These are phyloP conservation scores for Beaufortia kweichowensis DNA, from an alignment of 2,113 vertebrate genomes.

Conservation along the genomic window DNA sequence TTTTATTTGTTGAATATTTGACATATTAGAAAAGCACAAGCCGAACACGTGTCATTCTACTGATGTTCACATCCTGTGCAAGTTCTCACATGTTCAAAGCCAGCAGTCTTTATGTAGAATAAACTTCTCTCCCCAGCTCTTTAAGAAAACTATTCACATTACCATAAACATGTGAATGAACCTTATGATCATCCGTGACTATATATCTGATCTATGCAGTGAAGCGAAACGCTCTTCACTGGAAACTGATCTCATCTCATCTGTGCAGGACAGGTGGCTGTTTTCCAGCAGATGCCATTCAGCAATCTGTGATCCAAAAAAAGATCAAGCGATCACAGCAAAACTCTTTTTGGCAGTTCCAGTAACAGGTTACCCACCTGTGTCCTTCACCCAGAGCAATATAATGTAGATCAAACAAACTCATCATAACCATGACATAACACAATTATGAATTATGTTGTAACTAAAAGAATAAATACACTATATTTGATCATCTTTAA, in stretches of 20 bases:
- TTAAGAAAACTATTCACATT: slow-evolving; percentile 4
- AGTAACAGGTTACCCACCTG: slow-evolving; percentile 38
- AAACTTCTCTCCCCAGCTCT: slow-evolving; percentile 6
- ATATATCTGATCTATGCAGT: slow-evolving; percentile 51
- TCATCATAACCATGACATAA: too few relatives aligned
- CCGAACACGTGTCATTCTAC: too few relatives aligned
- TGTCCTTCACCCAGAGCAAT: slow-evolving; percentile 1
- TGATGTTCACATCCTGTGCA: not conserved
- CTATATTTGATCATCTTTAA: too few relatives aligned
- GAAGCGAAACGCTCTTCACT: not conserved
- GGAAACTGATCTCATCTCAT: slow-evolving; percentile 45
- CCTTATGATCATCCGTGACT: not conserved
- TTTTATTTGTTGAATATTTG: not conserved
- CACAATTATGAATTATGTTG: too few relatives aligned
- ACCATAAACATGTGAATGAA: slow-evolving; percentile 1
- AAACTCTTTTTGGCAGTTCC: slow-evolving; percentile 20
- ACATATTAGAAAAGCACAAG: not conserved
- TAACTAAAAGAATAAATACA: too few relatives aligned
- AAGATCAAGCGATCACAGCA: slow-evolving; percentile 39
- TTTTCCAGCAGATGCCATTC: slow-evolving; percentile 18
- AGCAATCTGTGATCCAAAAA: slow-evolving; percentile 36
- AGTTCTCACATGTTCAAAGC: slow-evolving; percentile 12
- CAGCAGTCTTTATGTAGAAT: slow-evolving; percentile 4
- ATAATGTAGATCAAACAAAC: too few relatives aligned
- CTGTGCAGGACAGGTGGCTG: slow-evolving; percentile 35